These are phyloP conservation scores for Grantiella picta DNA, from an alignment of 2,113 vertebrate genomes.

Conservation along the genomic window DNA sequence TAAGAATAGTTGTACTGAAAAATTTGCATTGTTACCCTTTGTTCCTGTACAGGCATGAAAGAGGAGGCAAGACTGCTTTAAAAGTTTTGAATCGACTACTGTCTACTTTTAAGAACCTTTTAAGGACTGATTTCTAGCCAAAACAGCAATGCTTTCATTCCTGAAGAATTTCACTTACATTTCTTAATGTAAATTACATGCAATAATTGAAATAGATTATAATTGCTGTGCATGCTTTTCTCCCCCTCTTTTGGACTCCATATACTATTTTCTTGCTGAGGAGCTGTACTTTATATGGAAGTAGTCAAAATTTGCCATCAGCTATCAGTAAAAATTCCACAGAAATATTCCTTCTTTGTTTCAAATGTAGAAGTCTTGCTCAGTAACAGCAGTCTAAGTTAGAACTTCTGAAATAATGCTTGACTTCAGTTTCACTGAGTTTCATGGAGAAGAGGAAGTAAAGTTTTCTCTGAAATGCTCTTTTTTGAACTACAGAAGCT, in stretches of 20 bases:
- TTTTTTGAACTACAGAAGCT: background rate
- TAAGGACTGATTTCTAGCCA: background rate
- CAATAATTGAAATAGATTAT: background rate
- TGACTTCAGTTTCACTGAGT: background rate
- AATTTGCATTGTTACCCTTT: background rate
- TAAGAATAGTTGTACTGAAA: background rate
- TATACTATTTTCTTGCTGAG: background rate
- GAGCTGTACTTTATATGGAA: background rate
- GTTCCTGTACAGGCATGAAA: background rate
- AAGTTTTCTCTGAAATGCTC: background rate
- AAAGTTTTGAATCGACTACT: background rate
- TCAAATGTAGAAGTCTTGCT: background rate
- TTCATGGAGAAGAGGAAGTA: background rate
- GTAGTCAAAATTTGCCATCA: background rate
- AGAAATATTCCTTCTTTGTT: background rate
- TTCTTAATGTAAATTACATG: background rate
- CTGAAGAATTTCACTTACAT: background rate
- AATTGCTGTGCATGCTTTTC: background rate
- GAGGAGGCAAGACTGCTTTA: background rate
- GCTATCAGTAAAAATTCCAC: background rate
- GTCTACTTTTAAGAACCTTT: background rate
- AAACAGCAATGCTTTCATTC: background rate
- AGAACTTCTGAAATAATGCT: background rate
- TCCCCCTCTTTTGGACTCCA: background rate
- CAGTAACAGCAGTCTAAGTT: background rate